Evolutionary conservation across 2,113 vertebrate species (phyloP).

Genomic region (Agelaius phoeniceus): DNA sequence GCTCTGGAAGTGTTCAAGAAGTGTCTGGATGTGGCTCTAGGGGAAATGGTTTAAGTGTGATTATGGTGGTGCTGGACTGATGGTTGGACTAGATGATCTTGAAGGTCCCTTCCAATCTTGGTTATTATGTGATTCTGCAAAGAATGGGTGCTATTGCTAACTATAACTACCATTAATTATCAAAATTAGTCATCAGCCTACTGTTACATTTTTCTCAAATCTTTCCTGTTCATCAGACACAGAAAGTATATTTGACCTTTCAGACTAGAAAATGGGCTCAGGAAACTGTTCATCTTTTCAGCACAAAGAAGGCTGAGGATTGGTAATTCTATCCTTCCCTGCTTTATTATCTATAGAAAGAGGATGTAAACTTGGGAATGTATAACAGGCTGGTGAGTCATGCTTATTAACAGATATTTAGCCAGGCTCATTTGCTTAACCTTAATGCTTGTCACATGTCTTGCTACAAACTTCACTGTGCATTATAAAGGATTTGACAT

Average conservation of each 20-base stretch:
- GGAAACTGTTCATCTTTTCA: background rate
- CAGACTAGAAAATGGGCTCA: background rate
- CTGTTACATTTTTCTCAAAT: background rate
- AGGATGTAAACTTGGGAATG: conserved; percentile 4
- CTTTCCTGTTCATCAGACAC: background rate
- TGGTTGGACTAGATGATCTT: background rate
- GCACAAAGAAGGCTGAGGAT: background rate
- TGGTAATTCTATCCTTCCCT: background rate
- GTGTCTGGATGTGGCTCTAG: background rate
- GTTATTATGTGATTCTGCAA: background rate
- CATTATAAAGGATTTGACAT: conserved; percentile 59
- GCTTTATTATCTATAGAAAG: conserved; percentile 8
- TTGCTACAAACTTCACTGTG: conserved; percentile 26
- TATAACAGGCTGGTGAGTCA: conserved; percentile 42
- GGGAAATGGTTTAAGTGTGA: background rate
- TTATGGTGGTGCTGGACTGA: background rate
- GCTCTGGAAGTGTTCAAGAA: background rate
- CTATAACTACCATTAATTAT: background rate
- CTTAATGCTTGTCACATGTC: conserved; percentile 15
- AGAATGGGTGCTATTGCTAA: background rate
- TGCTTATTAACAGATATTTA: conserved; percentile 38
- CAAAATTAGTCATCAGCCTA: rapidly evolving
- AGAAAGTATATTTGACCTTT: background rate
- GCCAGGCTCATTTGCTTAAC: conserved; percentile 25
- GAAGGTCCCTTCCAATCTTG: background rate